Percentiles rank a stretch among this genome's conserved stretches.
phyloP scores from a whole-genome alignment of 2,888 invertebrate genomes.

The Drosophila atripex region DNA sequence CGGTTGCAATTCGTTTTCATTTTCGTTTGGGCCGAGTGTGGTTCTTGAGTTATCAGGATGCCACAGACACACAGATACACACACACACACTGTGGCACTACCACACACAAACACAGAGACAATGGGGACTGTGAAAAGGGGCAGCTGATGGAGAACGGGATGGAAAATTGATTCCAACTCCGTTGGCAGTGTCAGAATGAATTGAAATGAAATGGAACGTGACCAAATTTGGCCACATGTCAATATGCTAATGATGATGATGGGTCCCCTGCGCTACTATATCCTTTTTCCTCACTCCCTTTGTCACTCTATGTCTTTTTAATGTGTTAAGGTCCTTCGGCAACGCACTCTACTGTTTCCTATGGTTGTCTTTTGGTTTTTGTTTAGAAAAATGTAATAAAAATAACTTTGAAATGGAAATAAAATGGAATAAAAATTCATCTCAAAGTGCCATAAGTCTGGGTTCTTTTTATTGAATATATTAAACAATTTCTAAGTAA shows the following conservation, averaged over 20 bases:
- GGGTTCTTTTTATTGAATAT: too few relatives aligned
- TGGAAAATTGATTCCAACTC: slow-evolving; percentile 64
- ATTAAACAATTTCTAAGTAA: too few relatives aligned
- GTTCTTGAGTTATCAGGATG: slow-evolving; percentile 54
- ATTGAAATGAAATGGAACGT: slow-evolving; percentile 73
- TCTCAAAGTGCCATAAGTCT: too few relatives aligned
- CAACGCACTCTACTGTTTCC: neutral
- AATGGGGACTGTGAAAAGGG: neutral
- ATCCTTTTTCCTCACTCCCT: neutral
- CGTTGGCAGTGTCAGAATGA: slow-evolving; percentile 56
- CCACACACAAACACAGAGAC: neutral
- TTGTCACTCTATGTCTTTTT: neutral
- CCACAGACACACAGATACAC: slow-evolving; percentile 15
- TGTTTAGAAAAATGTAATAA: neutral
- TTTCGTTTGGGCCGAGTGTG: slow-evolving; percentile 22
- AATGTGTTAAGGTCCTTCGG: neutral
- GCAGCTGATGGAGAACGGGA: slow-evolving; percentile 20
- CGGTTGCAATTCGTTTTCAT: slow-evolving; percentile 45
- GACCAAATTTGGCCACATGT: slow-evolving; percentile 78
- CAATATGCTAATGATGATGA: slow-evolving; percentile 73
- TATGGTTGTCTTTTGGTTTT: slow-evolving; percentile 26
- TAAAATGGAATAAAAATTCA: neutral
- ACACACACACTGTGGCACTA: slow-evolving; percentile 1
- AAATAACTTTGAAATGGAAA: too few relatives aligned
- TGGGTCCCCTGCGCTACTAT: slow-evolving; percentile 22